Base-by-base conservation (phyloP, 2,797 vertebrate species). In the Schizothorax lantsangensis region DNA sequence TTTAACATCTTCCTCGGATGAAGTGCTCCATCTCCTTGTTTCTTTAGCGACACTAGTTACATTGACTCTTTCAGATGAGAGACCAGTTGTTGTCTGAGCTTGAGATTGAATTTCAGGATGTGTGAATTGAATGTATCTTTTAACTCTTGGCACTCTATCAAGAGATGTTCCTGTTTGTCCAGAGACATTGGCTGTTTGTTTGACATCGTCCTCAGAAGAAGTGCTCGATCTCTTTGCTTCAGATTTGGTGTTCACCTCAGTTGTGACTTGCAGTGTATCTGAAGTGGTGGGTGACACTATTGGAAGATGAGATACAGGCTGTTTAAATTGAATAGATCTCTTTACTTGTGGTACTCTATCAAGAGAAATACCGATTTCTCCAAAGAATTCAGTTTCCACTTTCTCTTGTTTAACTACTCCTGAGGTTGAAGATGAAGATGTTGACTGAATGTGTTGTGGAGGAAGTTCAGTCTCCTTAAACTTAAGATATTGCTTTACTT, bases 111-210 rank as follows among this genome's bases (percentile, higher is more conserved):
- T 43, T 43, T 88, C 80, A 43, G 78, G 59, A 21, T 82, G 52
- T 73, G 49, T 83, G 45, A 89, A 89, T 6, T 82, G 14, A 77
- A 89, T 49, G 59, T 85, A 62, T 68, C 86, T 83, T 66, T 75
- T 83, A 36, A 83, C 86, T 69, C 45, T 85, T 40, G 88, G 74
- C 2, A 87, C 36, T 57, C 52, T 14, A n/a, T 69, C 38, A 74
- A 85, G 15, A 68, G 79, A 83, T 80, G 17, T 33, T 8, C 4
- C 83, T 68, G 23, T 85, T 87, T 87, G 73, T 2, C 8, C 57
- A 38, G 87, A 75, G 21, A 59, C 59, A 47, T 85, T 1, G 33
- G 52, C 52, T 26, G 45, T 64, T 43, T 23, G 30, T 59, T 12
- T 78, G 12, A 10, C 2, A n/a, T 86, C 72, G 17, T 43, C 54